phyloP scores from a whole-genome alignment of 2,113 vertebrate genomes.

The Rhinoptilus africanus region DNA sequence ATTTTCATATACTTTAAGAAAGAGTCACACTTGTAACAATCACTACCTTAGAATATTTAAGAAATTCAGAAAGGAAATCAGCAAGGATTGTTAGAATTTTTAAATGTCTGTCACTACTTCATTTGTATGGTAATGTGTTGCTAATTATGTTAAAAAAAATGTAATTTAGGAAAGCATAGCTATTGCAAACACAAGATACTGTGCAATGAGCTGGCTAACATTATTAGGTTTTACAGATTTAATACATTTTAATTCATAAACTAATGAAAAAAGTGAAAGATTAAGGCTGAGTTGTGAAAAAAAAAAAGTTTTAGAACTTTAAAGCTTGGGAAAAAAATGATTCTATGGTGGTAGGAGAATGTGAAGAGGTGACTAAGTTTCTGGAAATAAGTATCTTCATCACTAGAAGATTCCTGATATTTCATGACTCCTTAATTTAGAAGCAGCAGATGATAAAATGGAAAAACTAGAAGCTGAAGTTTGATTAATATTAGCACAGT shows the following conservation, averaged over 20 bases:
- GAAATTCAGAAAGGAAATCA: neutral
- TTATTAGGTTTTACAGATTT: neutral
- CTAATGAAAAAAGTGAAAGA: neutral
- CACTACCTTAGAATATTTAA: neutral
- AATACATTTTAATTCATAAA: constrained; percentile 35
- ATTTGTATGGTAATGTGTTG: neutral
- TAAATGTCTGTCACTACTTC: neutral
- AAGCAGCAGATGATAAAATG: neutral
- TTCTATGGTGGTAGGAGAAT: neutral
- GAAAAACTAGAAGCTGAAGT: neutral
- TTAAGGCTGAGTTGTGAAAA: neutral
- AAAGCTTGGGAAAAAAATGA: neutral
- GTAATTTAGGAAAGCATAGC: neutral
- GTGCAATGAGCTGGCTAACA: neutral
- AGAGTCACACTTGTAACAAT: neutral
- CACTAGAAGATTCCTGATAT: neutral
- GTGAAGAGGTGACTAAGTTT: neutral
- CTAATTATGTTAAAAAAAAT: neutral
- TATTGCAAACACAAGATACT: neutral
- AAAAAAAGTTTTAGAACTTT: neutral
- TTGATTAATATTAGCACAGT: neutral
- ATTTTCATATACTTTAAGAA: neutral
- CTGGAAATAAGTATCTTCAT: neutral
- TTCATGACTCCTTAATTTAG: neutral
- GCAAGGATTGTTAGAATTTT: neutral